These are phyloP conservation scores for Pseudorhombus dupliciocellatus DNA, from an alignment of 2,113 vertebrate genomes.

Conservation along the genomic window DNA sequence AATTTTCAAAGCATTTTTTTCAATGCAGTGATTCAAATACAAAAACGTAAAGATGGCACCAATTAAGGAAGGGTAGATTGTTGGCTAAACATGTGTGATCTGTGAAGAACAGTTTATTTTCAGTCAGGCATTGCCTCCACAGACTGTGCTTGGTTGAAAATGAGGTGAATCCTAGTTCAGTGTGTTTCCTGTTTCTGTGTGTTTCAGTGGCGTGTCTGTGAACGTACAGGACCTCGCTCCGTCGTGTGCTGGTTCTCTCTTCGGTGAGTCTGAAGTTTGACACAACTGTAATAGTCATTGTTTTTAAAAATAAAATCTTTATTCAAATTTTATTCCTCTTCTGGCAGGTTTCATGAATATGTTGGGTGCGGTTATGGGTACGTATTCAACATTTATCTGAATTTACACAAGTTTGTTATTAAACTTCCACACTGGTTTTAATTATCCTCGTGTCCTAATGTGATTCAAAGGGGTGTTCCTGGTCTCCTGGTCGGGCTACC, in stretches of 20 bases:
- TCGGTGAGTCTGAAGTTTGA: constrained; percentile 79
- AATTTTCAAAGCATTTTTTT: too few relatives aligned
- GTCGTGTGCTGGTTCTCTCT: constrained; percentile 88
- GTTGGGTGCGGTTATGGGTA: constrained; percentile 88
- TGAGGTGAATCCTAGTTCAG: not conserved
- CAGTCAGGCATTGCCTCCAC: not conserved
- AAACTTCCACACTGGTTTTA: not conserved
- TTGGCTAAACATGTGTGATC: too few relatives aligned
- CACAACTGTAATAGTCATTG: not conserved
- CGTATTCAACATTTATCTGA: constrained; percentile 33
- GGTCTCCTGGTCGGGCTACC: constrained; percentile 87
- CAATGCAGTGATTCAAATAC: too few relatives aligned
- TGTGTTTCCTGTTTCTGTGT: not conserved
- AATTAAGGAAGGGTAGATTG: too few relatives aligned
- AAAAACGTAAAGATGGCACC: too few relatives aligned
- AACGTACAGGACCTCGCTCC: constrained; percentile 93
- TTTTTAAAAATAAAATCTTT: not conserved
- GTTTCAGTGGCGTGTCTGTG: constrained; percentile 86
- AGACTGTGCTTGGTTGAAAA: too few relatives aligned
- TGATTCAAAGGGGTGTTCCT: constrained; percentile 81
- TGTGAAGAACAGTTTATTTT: not conserved
- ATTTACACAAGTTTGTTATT: not conserved
- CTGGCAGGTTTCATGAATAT: constrained; percentile 91
- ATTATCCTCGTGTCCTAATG: not conserved
- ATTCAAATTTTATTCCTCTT: constrained; percentile 15